phyloP scores from a whole-genome alignment of 2,888 invertebrate genomes.

The Willowsia nigromaculata region DNA sequence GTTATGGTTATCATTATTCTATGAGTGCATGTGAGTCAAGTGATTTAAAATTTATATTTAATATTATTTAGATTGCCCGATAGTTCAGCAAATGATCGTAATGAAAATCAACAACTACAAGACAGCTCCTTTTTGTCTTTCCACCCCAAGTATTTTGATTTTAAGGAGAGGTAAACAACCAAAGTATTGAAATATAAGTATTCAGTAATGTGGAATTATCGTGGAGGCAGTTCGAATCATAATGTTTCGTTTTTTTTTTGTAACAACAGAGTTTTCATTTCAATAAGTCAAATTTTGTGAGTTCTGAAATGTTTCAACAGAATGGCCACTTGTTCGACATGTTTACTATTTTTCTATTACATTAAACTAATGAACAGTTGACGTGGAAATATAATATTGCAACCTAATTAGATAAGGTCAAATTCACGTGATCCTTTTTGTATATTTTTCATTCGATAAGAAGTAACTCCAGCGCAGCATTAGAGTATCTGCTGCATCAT shows the following conservation, averaged over 20 bases:
- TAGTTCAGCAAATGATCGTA: slow-evolving; percentile 61
- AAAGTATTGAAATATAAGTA: too few species aligned
- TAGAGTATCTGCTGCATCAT: not conserved
- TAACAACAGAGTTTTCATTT: too few species aligned
- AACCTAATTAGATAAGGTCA: slow-evolving; percentile 7
- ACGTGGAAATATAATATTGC: not conserved
- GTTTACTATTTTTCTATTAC: too few species aligned
- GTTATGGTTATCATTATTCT: too few species aligned
- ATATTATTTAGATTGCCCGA: slow-evolving; percentile 61
- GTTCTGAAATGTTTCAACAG: too few species aligned
- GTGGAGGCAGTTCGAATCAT: too few species aligned
- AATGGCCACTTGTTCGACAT: too few species aligned
- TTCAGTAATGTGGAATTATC: too few species aligned
- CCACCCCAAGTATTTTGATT: slow-evolving; percentile 86
- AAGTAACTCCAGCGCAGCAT: not conserved
- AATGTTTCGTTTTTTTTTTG: too few species aligned
- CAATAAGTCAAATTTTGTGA: too few species aligned
- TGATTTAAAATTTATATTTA: not conserved
- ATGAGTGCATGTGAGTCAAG: too few species aligned
- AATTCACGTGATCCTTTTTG: not conserved
- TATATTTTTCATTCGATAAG: not conserved
- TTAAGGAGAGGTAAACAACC: slow-evolving; percentile 87
- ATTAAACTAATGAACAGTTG: not conserved
- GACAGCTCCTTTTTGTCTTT: slow-evolving; percentile 81
- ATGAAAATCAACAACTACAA: slow-evolving; percentile 76